phyloP scores from a whole-genome alignment of 2,113 vertebrate species.

The Electrona antarctica region DNA sequence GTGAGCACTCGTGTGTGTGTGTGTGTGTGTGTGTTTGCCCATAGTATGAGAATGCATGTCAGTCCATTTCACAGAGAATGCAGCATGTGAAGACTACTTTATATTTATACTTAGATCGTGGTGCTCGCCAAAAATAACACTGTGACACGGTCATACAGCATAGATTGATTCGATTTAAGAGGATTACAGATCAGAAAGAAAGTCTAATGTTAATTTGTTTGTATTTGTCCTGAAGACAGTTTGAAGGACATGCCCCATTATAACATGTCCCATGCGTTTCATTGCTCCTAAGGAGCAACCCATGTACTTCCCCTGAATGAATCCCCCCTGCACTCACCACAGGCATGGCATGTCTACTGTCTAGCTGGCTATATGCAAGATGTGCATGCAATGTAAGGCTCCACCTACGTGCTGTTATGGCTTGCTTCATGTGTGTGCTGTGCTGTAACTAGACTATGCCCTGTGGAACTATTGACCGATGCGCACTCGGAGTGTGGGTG shows the following conservation, averaged over 20 bases:
- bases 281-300: neutral
- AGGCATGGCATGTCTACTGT: slow-evolving; percentile 1
- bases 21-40: slow-evolving; percentile 4
- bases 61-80: neutral
- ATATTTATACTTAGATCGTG: too few species aligned
- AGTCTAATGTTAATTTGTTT: slow-evolving; percentile 5
- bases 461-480: slow-evolving; percentile 25
- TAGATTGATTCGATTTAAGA: neutral
- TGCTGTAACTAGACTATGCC: slow-evolving; percentile 30
- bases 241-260: neutral
- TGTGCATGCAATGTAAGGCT: slow-evolving; percentile 17
- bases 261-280: neutral
- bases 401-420: neutral
- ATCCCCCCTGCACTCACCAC: slow-evolving; percentile 9
- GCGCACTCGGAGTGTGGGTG: slow-evolving; percentile 31
- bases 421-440: slow-evolving; percentile 6
- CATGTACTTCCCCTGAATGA: neutral
- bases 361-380: slow-evolving; percentile 13
- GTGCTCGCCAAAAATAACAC: too few species aligned
- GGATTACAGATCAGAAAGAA: neutral
- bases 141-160: too few species aligned
- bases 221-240: slow-evolving; percentile 38
- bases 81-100: too few species aligned
- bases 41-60: slow-evolving; percentile 15
- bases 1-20: slow-evolving; percentile 30